Percentiles rank a stretch among this genome's conserved stretches.
Evolutionary conservation across 2,113 vertebrate genomes (phyloP).

Genomic region (Xenopus borealis): DNA sequence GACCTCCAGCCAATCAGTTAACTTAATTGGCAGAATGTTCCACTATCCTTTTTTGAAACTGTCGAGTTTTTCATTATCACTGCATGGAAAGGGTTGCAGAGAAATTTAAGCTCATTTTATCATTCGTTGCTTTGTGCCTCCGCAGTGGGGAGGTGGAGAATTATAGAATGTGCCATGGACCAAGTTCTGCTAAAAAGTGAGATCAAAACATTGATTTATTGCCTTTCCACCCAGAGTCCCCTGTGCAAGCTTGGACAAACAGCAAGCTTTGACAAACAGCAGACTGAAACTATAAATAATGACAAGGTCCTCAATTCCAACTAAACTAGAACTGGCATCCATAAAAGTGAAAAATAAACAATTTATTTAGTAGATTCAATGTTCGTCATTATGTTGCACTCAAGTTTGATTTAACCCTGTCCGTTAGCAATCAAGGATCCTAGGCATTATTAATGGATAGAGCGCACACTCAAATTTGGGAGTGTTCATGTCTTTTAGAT

Average conservation of each 20-base stretch:
- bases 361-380: not conserved
- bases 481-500: too few species aligned
- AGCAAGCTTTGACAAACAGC: not conserved
- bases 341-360: not conserved
- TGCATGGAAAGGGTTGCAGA: conserved; percentile 7
- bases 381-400: not conserved
- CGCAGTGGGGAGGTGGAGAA: not conserved
- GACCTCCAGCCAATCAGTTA: conserved; percentile 42
- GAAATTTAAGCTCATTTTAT: conserved; percentile 6
- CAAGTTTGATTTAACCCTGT: not conserved
- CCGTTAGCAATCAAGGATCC: not conserved
- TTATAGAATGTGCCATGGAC: conserved; percentile 2
- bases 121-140: not conserved
- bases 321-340: conserved; percentile 3
- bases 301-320: not conserved
- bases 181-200: not conserved
- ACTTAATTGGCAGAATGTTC: conserved; percentile 26
- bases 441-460: too few species aligned
- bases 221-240: not conserved
- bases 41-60: conserved; percentile 21
- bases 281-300: not conserved
- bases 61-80: conserved; percentile 27
- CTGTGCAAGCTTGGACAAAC: not conserved
- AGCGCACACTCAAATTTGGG: too few species aligned
- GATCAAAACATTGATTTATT: not conserved